Evolutionary conservation across 2,113 vertebrate species (phyloP).

Genomic region (Lophochroa leadbeateri): DNA sequence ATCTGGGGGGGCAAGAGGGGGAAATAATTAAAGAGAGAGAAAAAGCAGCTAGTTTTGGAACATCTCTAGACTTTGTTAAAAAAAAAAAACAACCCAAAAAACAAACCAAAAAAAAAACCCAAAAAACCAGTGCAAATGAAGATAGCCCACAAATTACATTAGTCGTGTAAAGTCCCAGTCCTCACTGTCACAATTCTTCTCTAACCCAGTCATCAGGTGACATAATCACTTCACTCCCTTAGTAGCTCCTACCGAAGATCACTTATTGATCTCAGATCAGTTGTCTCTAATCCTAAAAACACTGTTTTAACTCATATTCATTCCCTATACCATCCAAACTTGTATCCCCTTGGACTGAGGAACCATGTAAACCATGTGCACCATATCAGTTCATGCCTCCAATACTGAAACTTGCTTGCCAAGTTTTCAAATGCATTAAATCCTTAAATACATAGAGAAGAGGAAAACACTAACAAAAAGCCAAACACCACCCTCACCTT

Average conservation of each 20-base stretch:
- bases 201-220: neutral
- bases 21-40: neutral
- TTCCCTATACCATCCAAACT: neutral
- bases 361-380: accelerated
- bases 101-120: too few relatives aligned
- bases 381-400: neutral
- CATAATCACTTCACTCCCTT: neutral
- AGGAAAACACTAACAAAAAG: neutral
- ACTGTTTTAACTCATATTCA: neutral
- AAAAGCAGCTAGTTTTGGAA: neutral
- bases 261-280: neutral
- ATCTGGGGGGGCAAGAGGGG: neutral
- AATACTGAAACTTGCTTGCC: neutral
- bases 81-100: too few relatives aligned
- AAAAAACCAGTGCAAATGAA: neutral
- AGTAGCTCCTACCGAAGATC: neutral
- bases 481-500: neutral
- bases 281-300: neutral
- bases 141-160: neutral
- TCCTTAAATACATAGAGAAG: neutral
- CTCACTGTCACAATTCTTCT: accelerated
- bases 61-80: neutral
- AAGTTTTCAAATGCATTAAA: slow-evolving; percentile 6
- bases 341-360: neutral
- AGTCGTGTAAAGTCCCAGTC: neutral